Base-by-base conservation (phyloP, 2,113 vertebrate species). In the Poeciliopsis occidentalis region DNA sequence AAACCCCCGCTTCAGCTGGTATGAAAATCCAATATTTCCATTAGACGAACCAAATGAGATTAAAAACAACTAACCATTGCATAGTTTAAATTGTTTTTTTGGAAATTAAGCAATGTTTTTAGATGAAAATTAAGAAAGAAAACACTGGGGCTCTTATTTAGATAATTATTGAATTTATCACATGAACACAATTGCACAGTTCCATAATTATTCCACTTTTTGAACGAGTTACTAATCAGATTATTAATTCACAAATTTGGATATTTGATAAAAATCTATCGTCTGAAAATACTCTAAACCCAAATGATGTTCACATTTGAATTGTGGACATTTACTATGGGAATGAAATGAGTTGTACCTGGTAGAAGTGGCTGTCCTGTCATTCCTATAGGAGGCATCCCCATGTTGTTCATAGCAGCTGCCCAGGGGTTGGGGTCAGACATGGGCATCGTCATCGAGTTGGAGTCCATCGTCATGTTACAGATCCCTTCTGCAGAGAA, bases 341-440 rank as follows among this genome's bases (percentile, higher is more conserved):
- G 17, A 11, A 64, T 1, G 2, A 74, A 34, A 51, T 47, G 29
- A 51, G n/a, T 19, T 0, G 15, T 95, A 99, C 97, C 97, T 88
- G 96, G 94, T 88, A 99, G 94, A 71, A 98, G 95, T 13, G 96
- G 96, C 85, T 97, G 97, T 88, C 95, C 96, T 0, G 95, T 94
- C 81, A 99, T 95, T 75, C 96, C 95, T 78, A 99, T 94, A 2
- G 97, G 96, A 86, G 96, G 94, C 97, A 99, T 98, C 65, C 97
- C 96, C 64, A 99, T 94, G 86, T 98, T 98, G 93, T 97, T 98
- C 97, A 99, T 98, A n/a, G 97, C 97, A 3, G 97, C 97, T 34
- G 96, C 95, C 97, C 97, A 98, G 75, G 96, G 95, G 15, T 92
- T 95, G 8, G 97, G 96, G 88, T 98, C 96, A 0, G 97, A 97